Base-by-base conservation (phyloP, 2,888 invertebrate genomes). In the Hemistola chrysoprasaria region DNA sequence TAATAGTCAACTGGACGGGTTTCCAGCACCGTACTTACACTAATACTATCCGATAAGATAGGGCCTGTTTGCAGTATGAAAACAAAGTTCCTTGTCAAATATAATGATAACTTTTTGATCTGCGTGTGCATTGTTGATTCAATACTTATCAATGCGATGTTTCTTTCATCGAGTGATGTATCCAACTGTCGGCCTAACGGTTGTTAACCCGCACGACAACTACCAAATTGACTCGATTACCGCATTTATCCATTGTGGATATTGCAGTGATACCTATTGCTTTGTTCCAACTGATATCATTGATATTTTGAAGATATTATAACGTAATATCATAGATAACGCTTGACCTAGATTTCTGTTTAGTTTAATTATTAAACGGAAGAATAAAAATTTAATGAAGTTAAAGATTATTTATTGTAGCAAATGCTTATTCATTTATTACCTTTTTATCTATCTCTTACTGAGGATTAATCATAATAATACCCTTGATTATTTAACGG, bases 31-130 rank as follows among this genome's bases (percentile, higher is more conserved):
- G 70, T 59, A 67, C 62, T 68, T 60, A 61, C 56, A 72, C 75
- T 75, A 84, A 75, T 80, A 74, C 64, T 50, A 41, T 42, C 48
- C 50, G 86, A 86, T 87, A 86, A 86, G 83, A 85, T 84, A 81
- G 44, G 20, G 24, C 61, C 45, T 78, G 71, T 78, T 78, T 74
- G 76, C 68, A 67, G 71, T 71, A 74, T 71, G 67, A 62, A 67
- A 67, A 80, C 71, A 72, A 70, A 68, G 62, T 71, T 59, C 51
- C 53, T 62, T 65, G 59, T 64, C 59, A 75, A 71, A 69, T 53
- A 65, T 53, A 55, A 51, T 60, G 63, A 74, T 71, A 71, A 60
- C 62, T 61, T 53, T 56, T 45, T 58, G 58, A 60, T 53, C 60
- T 50, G 38, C 35, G 40, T 52, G 51, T 68, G 65, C 62, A 65